Evolutionary conservation across 2,113 vertebrate genomes (phyloP), one percentile per base, ranked within the genome.

Genomic region (Gallinago jamesoni): DNA sequence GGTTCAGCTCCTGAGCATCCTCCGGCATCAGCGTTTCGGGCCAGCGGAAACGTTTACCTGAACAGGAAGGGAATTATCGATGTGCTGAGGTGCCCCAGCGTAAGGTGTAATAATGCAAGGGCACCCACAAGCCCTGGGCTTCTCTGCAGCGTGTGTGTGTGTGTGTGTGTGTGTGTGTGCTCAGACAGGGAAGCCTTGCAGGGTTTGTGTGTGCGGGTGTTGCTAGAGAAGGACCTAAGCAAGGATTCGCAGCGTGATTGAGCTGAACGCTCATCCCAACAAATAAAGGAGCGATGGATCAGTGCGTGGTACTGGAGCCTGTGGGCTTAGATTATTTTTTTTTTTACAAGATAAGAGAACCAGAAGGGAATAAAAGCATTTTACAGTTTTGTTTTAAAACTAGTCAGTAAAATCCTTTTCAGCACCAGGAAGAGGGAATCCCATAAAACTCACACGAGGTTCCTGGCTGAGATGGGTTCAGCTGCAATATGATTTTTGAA

Each of bases 61-160:
- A 59, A 84, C 39, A 79, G 78, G 81, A 79, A 69, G 81, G 84
- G 18, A 35, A 75, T 84, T 62, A 87, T 66, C 43, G 88, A 89
- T 74, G 87, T 82, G 87, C 84, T 77, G 73, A 84, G 86, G 86
- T 19, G 60, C 39, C 12, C 1, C 24, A 55, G 83, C 14, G 25
- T 39, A 37, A 83, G 68, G 33, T 33, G 83, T 10, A 12, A 20
- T 12, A n/a, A 21, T 4, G 7, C 85, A 69, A 88, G 90, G 84
- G 35, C 82, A 77, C 28, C 18, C 1, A 0, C 25, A 5, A 39
- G 39, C 3, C 0, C 37, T 2, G 1, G 67, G 60, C 24, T 24
- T 16, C 62, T 39, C 87, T 22, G 19, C 64, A 24, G 79, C 14
- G 0, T 30, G 39, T 39, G 39, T 39, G 39, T 39, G 39, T 39